Evolutionary conservation across 2,888 invertebrate genomes (phyloP), one percentile per base, ranked within the genome.

Genomic region (Leptogaster cylindrica): DNA sequence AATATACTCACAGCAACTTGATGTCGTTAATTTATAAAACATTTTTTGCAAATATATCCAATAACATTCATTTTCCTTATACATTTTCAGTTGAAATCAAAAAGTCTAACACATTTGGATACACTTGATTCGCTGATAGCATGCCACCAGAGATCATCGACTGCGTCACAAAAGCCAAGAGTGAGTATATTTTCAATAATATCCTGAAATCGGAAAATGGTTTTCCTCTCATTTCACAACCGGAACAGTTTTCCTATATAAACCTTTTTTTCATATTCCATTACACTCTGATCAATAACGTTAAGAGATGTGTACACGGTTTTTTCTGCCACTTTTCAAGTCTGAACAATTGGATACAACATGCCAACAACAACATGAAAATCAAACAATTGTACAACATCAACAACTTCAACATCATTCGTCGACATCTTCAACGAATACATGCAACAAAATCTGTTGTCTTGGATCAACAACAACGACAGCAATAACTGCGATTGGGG

Each of bases 91-190:
- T 85, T 89, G 75, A 88, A 89, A 77, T 89, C 89, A 71, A 85
- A 89, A 78, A 89, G 89, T 78, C 82, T 89, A 76, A 89, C 88
- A 72, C 89, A 89, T 78, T 83, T 89, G 78, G 89, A 89, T 83
- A 85, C 85, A 72, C 81, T 89, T 76, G 87, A 88, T 76, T 82
- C 84, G 67, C 76, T 79, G 74, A 74, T 78, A 72, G 75, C 78
- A 63, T 77, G 78, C 73, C 77, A 77, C 65, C 78, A 78, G 68
- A 27, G 65, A 50, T 44, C 65, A 67, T 36, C 58, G 14, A 12
- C 23, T 23, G 33, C 48, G 55, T 48, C 52, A 77, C 74, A 58
- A 67, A 73, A 44, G 71, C 72, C 44, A 46, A 66, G 52, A 51
- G 73, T 73, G 68, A 73, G 73, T 72, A 61, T 16, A n/a, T 5